Percentiles rank a stretch among this genome's conserved stretches.
phyloP scores from a whole-genome alignment of 2,113 vertebrate genomes.

The Centropristis striata region DNA sequence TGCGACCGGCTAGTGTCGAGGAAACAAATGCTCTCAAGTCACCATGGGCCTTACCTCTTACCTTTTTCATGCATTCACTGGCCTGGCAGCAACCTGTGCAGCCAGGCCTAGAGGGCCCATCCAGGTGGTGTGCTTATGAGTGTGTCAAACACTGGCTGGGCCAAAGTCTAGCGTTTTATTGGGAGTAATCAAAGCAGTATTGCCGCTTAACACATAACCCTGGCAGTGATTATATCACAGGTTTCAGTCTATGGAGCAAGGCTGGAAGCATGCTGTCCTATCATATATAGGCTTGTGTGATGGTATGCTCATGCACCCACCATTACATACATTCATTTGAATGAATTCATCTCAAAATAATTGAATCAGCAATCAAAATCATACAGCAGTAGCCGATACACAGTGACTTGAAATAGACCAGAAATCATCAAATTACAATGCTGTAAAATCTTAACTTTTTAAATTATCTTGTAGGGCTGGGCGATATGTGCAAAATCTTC shows the following conservation, averaged over 20 bases:
- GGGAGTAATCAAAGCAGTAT: conserved; percentile 47
- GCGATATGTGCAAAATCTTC: no score
- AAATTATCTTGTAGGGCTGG: no score
- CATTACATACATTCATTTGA: background rate
- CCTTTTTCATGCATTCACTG: background rate
- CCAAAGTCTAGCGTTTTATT: conserved; percentile 80
- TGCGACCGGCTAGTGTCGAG: conserved; percentile 35
- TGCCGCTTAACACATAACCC: conserved; percentile 34
- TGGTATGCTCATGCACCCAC: conserved; percentile 10
- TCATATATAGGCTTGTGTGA: background rate
- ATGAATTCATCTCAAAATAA: background rate
- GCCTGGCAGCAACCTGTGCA: conserved; percentile 19
- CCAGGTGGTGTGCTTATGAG: conserved; percentile 18
- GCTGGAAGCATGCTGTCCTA: background rate
- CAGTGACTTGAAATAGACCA: background rate
- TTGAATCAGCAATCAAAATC: background rate
- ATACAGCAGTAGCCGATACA: background rate
- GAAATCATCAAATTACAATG: background rate
- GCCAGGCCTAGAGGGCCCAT: conserved; percentile 8
- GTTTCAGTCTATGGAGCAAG: conserved; percentile 5
- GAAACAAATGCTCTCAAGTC: conserved; percentile 54
- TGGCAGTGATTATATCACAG: conserved; percentile 61
- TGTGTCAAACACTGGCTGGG: conserved; percentile 46
- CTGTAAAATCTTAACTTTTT: background rate
- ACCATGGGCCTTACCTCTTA: background rate